Evolutionary conservation across 30 jellyfish, hydroid and myxozoan species (phyloP), one percentile per base, ranked within the genome.

Genomic region (Turritopsis dohrnii): DNA sequence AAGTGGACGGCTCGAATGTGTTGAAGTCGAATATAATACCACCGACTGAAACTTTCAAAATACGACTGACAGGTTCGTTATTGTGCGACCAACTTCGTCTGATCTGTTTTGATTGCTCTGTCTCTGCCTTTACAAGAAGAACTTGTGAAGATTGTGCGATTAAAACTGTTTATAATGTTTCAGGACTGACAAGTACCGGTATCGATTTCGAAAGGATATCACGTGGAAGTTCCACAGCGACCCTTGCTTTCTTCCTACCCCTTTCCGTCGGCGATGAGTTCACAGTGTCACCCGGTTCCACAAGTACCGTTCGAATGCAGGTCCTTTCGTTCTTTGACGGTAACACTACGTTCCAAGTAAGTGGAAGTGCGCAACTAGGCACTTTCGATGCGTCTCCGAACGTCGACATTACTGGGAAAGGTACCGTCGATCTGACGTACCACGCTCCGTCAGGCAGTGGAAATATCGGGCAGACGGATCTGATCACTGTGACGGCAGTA

Each of bases 61-160:
- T 69, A n/a, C 28, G 77, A 69, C 30, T 69, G 30, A 69, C 77
- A n/a, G 77, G 77, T 1, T 18, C 19, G 73, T 60, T 60, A n/a
- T n/a, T n/a, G n/a, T n/a, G n/a, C n/a, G n/a, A n/a, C n/a, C n/a
- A n/a, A n/a, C n/a, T n/a, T n/a, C n/a, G n/a, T n/a, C n/a, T n/a
- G n/a, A n/a, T n/a, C n/a, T n/a, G n/a, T n/a, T n/a, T n/a, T n/a
- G n/a, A n/a, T n/a, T n/a, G n/a, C n/a, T n/a, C n/a, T n/a, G n/a
- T n/a, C n/a, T n/a, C n/a, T n/a, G n/a, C n/a, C n/a, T n/a, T n/a
- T n/a, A n/a, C n/a, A n/a, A n/a, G n/a, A n/a, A n/a, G n/a, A n/a
- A n/a, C n/a, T n/a, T n/a, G n/a, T n/a, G n/a, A n/a, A n/a, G n/a
- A n/a, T n/a, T n/a, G n/a, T n/a, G n/a, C n/a, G n/a, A n/a, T n/a